Evolutionary conservation across 2,797 vertebrate genomes (phyloP).

Genomic region (Salarias fasciatus): DNA sequence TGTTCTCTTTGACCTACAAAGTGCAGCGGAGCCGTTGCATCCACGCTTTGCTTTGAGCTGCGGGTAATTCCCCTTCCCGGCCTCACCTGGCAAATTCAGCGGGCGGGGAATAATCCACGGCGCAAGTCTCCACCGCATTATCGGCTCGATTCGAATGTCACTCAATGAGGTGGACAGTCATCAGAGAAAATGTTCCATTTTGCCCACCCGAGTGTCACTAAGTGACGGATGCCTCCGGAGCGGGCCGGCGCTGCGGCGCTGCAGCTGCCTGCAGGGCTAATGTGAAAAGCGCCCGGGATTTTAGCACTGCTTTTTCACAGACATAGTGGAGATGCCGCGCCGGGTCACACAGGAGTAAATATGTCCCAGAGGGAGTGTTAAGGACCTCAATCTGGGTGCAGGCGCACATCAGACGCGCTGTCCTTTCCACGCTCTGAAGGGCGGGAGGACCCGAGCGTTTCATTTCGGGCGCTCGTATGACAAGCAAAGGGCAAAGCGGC

Average conservation of each 20-base stretch:
- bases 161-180: conserved; percentile 49
- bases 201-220: conserved; percentile 66
- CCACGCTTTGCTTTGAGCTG: conserved; percentile 5
- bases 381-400: conserved; percentile 34
- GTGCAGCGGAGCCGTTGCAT: neutral
- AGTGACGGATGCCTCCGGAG: conserved; percentile 66
- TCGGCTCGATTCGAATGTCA: conserved; percentile 52
- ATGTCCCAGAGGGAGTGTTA: conserved; percentile 59
- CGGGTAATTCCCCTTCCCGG: neutral
- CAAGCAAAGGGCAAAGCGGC: conserved; percentile 43
- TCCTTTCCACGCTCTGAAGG: conserved; percentile 23
- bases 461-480: conserved; percentile 27
- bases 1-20: neutral
- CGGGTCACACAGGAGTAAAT: conserved; percentile 74
- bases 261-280: conserved; percentile 58
- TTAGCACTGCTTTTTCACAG: conserved; percentile 68
- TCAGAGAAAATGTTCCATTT: conserved; percentile 66
- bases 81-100: conserved; percentile 7
- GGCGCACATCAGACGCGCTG: conserved; percentile 33
- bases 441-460: conserved; percentile 30
- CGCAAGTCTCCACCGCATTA: conserved; percentile 38
- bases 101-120: conserved; percentile 20
- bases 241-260: conserved; percentile 31
- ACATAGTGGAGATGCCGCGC: conserved; percentile 54
- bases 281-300: conserved; percentile 68